A percentile compares a stretch with the other conserved stretches of the same genome.
These are phyloP conservation scores for Chironomus riparius DNA, from an alignment of 2,888 invertebrate species.

Conservation along the genomic window DNA sequence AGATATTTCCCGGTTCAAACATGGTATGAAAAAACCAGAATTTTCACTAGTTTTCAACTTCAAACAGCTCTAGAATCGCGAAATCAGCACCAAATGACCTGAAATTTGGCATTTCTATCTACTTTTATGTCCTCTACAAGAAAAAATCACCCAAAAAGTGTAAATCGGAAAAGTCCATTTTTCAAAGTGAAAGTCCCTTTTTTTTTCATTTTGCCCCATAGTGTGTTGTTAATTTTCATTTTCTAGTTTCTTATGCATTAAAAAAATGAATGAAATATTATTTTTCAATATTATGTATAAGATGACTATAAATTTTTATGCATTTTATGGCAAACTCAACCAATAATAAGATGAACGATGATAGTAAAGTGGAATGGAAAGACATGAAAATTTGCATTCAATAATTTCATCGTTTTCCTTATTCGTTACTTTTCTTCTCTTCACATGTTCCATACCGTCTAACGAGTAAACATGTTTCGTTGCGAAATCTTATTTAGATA, in stretches of 20 bases:
- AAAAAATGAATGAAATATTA: neutral
- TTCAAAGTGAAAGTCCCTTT: no score
- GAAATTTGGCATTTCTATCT: no score
- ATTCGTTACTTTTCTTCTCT: neutral
- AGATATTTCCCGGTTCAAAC: no score
- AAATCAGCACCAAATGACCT: no score
- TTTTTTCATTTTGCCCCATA: no score
- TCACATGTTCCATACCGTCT: neutral
- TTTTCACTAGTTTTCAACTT: no score
- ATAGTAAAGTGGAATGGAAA: neutral
- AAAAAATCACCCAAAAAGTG: no score
- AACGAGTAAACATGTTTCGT: neutral
- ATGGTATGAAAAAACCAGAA: no score
- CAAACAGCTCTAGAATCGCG: no score
- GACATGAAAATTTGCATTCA: constrained; percentile 6
- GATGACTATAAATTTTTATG: constrained; percentile 22
- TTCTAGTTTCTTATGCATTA: neutral
- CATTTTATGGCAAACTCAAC: neutral
- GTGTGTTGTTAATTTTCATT: no score
- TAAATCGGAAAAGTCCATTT: no score
- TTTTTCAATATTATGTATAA: constrained; percentile 17
- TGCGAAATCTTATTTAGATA: neutral
- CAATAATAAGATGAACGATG: neutral
- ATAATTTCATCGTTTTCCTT: neutral
- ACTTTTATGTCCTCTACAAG: no score